Conservation (phyloP, 2,113 vertebrate species). For the Nyctereutes procyonoides region DNA sequence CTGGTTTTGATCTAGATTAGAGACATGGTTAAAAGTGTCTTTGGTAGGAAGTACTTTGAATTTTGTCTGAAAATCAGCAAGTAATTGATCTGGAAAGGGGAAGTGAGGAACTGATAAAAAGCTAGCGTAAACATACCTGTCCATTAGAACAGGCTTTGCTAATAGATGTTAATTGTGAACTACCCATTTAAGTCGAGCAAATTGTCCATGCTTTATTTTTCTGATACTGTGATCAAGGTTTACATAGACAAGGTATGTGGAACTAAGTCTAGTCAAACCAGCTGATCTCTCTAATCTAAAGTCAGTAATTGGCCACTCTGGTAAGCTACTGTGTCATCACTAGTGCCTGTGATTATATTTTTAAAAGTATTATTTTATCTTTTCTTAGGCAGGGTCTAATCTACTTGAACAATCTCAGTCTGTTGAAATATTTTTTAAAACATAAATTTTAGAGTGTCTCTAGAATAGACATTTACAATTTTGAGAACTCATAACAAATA, state of each 20-base stretch:
- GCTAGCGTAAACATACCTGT: background rate
- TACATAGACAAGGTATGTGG: background rate
- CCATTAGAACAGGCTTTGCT: background rate
- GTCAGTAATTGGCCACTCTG: background rate
- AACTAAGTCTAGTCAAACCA: background rate
- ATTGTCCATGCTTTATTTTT: background rate
- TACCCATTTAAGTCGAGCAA: background rate
- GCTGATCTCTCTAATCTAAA: background rate
- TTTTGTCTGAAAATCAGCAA: background rate
- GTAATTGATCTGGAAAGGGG: background rate
- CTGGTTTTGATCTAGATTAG: background rate
- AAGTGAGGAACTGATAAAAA: background rate
- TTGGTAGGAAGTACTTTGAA: background rate
- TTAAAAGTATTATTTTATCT: background rate
- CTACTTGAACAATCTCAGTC: background rate
- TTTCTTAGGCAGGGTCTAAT: background rate
- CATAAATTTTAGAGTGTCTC: background rate
- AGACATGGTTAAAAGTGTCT: background rate
- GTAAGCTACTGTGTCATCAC: background rate
- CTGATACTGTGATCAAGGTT: background rate
- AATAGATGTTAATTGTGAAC: background rate
- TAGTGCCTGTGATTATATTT: background rate
- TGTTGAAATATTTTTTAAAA: background rate
- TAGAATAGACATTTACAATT: background rate
- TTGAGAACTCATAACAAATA: background rate